phyloP scores from a whole-genome alignment of 1,140 invertebrate genomes.

The Monomorium pharaonis region DNA sequence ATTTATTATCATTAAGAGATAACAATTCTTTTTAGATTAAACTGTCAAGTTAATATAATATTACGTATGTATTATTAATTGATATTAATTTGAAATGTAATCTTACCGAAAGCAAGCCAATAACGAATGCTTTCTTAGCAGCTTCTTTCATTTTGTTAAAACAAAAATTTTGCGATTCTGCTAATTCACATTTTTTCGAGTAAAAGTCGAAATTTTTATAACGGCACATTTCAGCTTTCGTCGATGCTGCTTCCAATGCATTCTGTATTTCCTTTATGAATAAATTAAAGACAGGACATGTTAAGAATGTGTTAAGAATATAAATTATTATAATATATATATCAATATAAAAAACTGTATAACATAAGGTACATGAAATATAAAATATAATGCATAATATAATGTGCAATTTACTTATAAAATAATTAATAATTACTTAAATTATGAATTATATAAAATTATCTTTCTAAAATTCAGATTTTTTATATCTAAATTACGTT shows the following conservation, averaged over 20 bases:
- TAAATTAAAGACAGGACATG: neutral
- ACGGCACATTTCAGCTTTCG: slow-evolving; percentile 10
- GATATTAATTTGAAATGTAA: neutral
- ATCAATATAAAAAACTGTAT: neutral
- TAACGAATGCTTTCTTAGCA: neutral
- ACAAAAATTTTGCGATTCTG: neutral
- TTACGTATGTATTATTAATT: neutral
- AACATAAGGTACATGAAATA: too few relatives aligned
- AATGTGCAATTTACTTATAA: neutral
- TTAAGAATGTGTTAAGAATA: too few relatives aligned
- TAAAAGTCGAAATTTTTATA: neutral
- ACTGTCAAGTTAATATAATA: too few relatives aligned
- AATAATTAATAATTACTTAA: neutral
- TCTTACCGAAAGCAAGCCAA: slow-evolving; percentile 7
- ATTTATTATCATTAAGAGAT: neutral
- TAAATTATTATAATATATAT: neutral
- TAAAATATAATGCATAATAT: neutral
- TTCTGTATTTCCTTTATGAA: neutral
- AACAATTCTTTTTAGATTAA: neutral
- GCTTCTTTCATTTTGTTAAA: neutral
- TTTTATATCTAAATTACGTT: slow-evolving; percentile 6
- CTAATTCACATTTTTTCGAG: neutral
- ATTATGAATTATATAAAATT: neutral
- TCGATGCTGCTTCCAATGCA: neutral
- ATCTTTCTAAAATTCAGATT: neutral